A percentile compares a stretch with the other conserved stretches of the same genome.
Conservation (phyloP, 2,888 invertebrate species). For the Strigamia maritima region DNA sequence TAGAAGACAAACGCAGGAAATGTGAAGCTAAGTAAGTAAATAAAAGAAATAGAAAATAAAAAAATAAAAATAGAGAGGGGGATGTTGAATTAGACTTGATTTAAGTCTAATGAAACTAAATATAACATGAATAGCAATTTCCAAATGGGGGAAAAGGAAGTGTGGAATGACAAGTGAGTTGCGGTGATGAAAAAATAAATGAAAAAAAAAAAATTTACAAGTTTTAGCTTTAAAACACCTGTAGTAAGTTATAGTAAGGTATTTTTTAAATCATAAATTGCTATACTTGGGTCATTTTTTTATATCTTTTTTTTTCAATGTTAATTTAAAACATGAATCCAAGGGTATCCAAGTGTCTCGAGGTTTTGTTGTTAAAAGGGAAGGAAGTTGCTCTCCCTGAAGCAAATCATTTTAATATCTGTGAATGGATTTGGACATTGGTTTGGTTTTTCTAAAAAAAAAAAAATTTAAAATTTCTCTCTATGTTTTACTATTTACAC, state of each 20-base stretch:
- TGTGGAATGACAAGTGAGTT: not conserved
- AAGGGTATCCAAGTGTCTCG: slow-evolving; percentile 27
- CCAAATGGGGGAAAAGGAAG: not conserved
- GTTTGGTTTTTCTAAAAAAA: not conserved
- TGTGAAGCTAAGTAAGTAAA: not conserved
- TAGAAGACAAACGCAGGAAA: not conserved
- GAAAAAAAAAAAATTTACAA: not conserved
- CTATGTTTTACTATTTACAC: not conserved
- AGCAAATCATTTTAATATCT: slow-evolving; percentile 29
- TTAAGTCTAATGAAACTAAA: not conserved
- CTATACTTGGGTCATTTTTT: not conserved
- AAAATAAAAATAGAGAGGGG: not conserved
- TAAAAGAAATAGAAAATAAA: not conserved
- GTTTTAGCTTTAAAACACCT: not conserved
- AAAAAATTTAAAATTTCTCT: too few species aligned
- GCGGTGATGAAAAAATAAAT: too few species aligned
- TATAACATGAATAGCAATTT: not conserved
- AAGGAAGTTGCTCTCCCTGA: slow-evolving; percentile 29
- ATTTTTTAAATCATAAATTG: not conserved
- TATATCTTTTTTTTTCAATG: not conserved
- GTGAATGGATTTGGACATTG: slow-evolving; percentile 7
- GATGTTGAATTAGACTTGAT: not conserved
- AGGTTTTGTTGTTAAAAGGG: slow-evolving; percentile 9
- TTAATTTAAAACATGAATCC: not conserved
- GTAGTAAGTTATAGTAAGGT: slow-evolving; percentile 1